Base-by-base conservation (phyloP, 2,797 vertebrate genomes). In the Lerista edwardsae region DNA sequence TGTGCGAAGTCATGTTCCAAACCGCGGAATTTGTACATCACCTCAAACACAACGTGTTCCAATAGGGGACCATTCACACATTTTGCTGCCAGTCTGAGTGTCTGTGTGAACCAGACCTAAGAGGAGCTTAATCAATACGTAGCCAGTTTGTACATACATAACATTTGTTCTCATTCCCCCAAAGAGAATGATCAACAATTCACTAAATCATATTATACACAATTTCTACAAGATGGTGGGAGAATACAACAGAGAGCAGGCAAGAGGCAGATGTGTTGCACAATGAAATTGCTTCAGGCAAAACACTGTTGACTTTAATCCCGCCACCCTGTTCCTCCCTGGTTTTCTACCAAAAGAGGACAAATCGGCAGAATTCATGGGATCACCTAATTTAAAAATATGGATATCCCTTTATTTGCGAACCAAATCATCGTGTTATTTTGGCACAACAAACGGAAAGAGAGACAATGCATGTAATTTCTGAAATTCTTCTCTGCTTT, bases 401-500 rank as follows among this genome's bases (percentile, higher is more conserved):
- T 55, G 41, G 41, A 44, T 44, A 81, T 75, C 15, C 15, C 2
- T 55, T 61, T 23, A 23, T 61, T 61, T 4, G 59, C 25, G 23
- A 61, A 61, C 5, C 59, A 61, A 61, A 61, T 25, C 25, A 25
- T 61, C 78, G 44, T 85, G 86, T n/a, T 4, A 25, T 82, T n/a
- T 90, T 83, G 86, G 83, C 39, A 77, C 78, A 69, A 79, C 36
- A 85, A 94, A 94, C 68, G 90, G 89, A 73, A 77, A n/a, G 80
- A 81, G 83, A 79, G 90, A 92, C 73, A 39, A 86, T 79, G 76
- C 87, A 84, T 88, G 81, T 90, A 41, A 93, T 95, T 96, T 94
- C 91, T 94, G 90, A 95, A 94, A 96, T 94, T 94, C 94, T 91
- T 86, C 78, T 69, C 74, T 88, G 90, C 93, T 95, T 94, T 91